phyloP scores from a whole-genome alignment of 2,113 vertebrate species.

The Falco punctatus region DNA sequence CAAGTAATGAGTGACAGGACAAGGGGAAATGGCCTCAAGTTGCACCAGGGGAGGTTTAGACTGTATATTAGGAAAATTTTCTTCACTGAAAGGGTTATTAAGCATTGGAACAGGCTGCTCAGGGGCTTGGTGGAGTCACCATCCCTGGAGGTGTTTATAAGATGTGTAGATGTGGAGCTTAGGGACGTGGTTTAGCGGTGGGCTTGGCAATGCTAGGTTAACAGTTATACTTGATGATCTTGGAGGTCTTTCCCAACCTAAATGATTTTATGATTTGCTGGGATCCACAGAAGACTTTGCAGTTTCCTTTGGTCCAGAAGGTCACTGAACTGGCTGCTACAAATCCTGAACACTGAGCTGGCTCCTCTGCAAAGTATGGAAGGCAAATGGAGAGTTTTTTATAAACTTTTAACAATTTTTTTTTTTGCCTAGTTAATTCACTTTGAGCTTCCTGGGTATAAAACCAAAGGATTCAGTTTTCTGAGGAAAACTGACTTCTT shows the following conservation, averaged over 20 bases:
- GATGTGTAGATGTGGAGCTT: not conserved
- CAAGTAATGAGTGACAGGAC: not conserved
- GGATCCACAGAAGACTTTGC: not conserved
- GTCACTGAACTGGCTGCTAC: not conserved
- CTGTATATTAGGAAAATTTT: not conserved
- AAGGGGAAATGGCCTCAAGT: not conserved
- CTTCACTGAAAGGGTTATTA: not conserved
- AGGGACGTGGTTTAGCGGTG: not conserved
- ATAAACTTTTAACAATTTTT: not conserved
- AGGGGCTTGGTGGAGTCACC: not conserved
- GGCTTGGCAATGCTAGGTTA: not conserved
- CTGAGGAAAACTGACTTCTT: not conserved
- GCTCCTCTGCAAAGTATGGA: not conserved
- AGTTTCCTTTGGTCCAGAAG: not conserved
- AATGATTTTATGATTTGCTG: not conserved
- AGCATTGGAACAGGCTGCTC: not conserved
- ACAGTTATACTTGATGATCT: not conserved
- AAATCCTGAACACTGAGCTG: not conserved
- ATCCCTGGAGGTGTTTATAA: not conserved
- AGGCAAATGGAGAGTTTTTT: not conserved
- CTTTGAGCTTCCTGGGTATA: not conserved
- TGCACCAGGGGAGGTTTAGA: not conserved
- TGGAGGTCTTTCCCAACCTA: not conserved
- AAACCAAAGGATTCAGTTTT: not conserved
- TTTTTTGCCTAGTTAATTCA: not conserved